Evolutionary conservation across 2,888 invertebrate species (phyloP), one percentile per base, ranked within the genome.

Genomic region (Amphimallon solstitiale): DNA sequence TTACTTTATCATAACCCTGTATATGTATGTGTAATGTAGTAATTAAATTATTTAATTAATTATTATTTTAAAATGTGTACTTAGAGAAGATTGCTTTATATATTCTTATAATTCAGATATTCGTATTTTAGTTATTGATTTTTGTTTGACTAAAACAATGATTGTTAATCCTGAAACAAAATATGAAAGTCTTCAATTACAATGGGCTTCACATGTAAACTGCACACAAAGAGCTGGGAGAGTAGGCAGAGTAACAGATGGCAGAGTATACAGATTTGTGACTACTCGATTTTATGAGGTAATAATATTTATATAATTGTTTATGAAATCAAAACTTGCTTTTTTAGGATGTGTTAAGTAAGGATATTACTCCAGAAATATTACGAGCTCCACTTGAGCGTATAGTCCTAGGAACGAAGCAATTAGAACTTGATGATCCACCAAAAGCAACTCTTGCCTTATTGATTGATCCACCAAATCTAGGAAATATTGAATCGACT

Each of bases 151-250:
- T 67, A 97, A 97, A 84, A 87, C 88, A 35, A 81, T 95, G 73
- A 85, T 91, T 3, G 89, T 90, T 51, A 94, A 97, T 79, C 84
- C 87, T 0, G 83, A 84, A 0, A 93, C 95, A 0, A 94, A 93
- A 84, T 94, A 90, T 78, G 89, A 91, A 15, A 87, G 90, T 48
- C 85, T 98, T 46, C 88, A 90, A 74, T 78, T 96, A 70, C 85
- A 87, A 65, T 98, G 97, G 97, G 94, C 97, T 0, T 92, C 96
- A 0, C 92, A 93, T 77, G 89, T 92, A 0, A 97, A 93, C 81
- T 96, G 95, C 77, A 89, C 88, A 23, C 98, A 98, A 83, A 87
- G 98, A 62, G 89, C 92, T 46, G 98, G 98, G 1, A 89, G 98
- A 68, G 93, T 94, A 61, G 98, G 98, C 0, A 88, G 98, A 72